Conservation (phyloP, 2,113 vertebrate genomes). For the Tetraodon nigroviridis region DNA sequence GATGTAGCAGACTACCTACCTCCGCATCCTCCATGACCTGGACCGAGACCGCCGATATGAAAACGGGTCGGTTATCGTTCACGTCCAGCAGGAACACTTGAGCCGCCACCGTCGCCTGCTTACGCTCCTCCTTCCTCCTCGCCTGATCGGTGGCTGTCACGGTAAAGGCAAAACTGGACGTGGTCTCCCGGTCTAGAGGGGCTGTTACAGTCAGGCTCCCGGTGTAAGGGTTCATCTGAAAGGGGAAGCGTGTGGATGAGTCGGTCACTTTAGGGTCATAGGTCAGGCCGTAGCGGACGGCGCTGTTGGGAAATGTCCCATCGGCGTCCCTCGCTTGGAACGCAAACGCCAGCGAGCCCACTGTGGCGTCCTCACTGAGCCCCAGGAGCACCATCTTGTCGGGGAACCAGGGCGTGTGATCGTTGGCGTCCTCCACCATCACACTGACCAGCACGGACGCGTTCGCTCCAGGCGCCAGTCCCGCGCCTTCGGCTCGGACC, state of each 20-base stretch:
- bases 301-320: conserved; percentile 81
- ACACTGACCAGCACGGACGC: conserved; percentile 75
- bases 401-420: conserved; percentile 82
- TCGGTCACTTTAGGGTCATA: conserved; percentile 35
- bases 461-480: conserved; percentile 53
- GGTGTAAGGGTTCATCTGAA: conserved; percentile 77
- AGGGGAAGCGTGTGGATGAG: conserved; percentile 59
- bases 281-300: conserved; percentile 77
- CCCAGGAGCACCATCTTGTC: conserved; percentile 79
- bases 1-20: conserved; percentile 79
- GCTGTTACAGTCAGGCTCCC: conserved; percentile 77
- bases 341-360: conserved; percentile 77
- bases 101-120: conserved; percentile 66
- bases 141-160: conserved; percentile 82
- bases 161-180: conserved; percentile 66
- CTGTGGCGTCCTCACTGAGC: conserved; percentile 76
- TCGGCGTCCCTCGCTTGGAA: conserved; percentile 87
- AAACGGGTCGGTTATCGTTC: conserved; percentile 86
- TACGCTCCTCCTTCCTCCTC: conserved; percentile 67
- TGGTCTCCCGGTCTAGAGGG: conserved; percentile 79
- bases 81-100: conserved; percentile 82
- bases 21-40: conserved; percentile 76
- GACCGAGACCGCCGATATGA: conserved; percentile 67
- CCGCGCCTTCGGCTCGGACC: conserved; percentile 67
- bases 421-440: conserved; percentile 84